Evolutionary conservation across 1,140 invertebrate genomes (phyloP).

Genomic region (Bombus picipes): DNA sequence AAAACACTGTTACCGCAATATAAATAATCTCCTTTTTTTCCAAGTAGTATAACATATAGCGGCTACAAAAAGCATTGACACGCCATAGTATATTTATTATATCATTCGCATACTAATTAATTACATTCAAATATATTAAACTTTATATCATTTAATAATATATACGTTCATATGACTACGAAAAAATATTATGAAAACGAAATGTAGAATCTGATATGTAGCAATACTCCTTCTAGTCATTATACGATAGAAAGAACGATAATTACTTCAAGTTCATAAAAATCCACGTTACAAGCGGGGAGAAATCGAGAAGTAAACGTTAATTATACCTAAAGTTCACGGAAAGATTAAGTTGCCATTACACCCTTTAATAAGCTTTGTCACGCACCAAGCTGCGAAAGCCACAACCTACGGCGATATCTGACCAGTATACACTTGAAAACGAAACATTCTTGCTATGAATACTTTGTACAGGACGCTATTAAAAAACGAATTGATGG

Average conservation of each 20-base stretch:
- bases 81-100: too few relatives aligned
- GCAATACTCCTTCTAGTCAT: too few relatives aligned
- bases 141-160: too few relatives aligned
- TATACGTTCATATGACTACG: too few relatives aligned
- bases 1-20: background rate
- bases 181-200: too few relatives aligned
- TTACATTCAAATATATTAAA: too few relatives aligned
- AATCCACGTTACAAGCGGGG: background rate
- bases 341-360: slow-evolving; percentile 8
- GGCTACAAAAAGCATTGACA: too few relatives aligned
- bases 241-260: background rate
- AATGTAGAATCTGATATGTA: too few relatives aligned
- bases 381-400: slow-evolving; percentile 16
- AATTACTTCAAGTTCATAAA: background rate
- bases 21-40: background rate
- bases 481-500: too few relatives aligned
- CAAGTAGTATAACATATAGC: background rate
- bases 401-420: background rate
- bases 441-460: too few relatives aligned
- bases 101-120: too few relatives aligned
- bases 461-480: background rate
- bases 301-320: background rate
- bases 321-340: background rate
- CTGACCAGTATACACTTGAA: too few relatives aligned
- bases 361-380: slow-evolving; percentile 27